A percentile compares a stretch with the other conserved stretches of the same genome.
phyloP scores from a whole-genome alignment of 2,888 invertebrate species.

The Unio pictorum region DNA sequence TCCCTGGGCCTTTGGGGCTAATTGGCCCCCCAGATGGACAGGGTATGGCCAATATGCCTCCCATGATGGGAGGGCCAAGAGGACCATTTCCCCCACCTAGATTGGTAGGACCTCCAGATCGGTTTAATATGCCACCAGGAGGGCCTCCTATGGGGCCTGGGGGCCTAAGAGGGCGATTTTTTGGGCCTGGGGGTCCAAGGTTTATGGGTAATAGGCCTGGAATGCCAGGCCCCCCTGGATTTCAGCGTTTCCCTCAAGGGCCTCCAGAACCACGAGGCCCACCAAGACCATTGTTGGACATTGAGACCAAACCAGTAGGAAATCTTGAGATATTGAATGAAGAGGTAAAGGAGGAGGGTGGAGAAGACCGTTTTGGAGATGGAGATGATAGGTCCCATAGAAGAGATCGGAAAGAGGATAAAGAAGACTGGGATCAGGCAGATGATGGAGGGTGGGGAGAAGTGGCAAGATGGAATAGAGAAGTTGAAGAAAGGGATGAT shows the following conservation, averaged over 20 bases:
- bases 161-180: conserved; percentile 12
- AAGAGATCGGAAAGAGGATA: conserved; percentile 23
- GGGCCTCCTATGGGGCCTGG: conserved; percentile 29
- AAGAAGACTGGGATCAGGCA: conserved; percentile 34
- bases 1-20: conserved; percentile 14
- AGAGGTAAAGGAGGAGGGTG: conserved; percentile 4
- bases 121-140: conserved; percentile 31
- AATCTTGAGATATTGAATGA: conserved; percentile 14
- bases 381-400: conserved; percentile 19
- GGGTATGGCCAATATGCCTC: conserved; percentile 23
- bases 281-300: conserved; percentile 27
- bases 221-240: conserved; percentile 22
- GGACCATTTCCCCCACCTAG: conserved; percentile 15
- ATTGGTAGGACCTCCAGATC: conserved; percentile 17
- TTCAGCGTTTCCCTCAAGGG: conserved; percentile 27
- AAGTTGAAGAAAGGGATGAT: conserved; percentile 6
- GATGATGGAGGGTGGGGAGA: conserved; percentile 13
- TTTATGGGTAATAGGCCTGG: conserved; percentile 26
- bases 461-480: conserved; percentile 8
- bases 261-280: conserved; percentile 22
- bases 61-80: conserved; percentile 24
- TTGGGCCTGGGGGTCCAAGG: conserved; percentile 24
- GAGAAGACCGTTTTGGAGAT: conserved; percentile 8
- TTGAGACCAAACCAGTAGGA: conserved; percentile 27
- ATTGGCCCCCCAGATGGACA: conserved; percentile 9